phyloP scores from a whole-genome alignment of 2,113 vertebrate species.

The Chrysemys picta region DNA sequence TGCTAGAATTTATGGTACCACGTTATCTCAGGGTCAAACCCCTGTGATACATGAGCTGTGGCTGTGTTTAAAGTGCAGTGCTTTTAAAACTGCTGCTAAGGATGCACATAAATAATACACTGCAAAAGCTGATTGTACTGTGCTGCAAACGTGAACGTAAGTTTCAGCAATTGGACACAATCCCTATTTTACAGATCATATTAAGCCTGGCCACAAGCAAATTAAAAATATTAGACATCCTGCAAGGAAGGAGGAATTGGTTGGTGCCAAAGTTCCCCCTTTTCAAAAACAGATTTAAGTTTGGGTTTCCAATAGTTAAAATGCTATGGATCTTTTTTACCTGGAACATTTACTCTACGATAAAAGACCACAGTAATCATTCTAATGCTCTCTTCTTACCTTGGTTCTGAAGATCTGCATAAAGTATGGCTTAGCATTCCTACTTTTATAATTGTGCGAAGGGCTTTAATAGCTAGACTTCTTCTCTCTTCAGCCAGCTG shows the following conservation, averaged over 20 bases:
- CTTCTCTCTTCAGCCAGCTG: neutral
- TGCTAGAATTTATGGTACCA: neutral
- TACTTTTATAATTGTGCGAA: neutral
- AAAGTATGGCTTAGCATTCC: slow-evolving; percentile 28
- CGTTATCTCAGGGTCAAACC: neutral
- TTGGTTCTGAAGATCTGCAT: neutral
- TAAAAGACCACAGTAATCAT: neutral
- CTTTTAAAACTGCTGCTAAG: neutral
- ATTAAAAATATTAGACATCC: neutral
- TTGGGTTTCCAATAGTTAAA: neutral
- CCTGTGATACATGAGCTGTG: slow-evolving; percentile 18
- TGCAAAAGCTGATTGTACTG: neutral
- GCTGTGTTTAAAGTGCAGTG: neutral
- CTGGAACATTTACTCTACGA: neutral
- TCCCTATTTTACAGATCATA: neutral
- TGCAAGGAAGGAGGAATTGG: neutral
- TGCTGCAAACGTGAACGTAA: neutral
- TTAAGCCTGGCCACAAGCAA: neutral
- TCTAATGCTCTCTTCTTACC: slow-evolving; percentile 3
- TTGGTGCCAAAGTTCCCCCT: neutral
- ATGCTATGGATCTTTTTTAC: neutral
- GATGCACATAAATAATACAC: neutral
- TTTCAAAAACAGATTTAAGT: neutral
- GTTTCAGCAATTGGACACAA: neutral
- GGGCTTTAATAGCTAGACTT: neutral